Base-by-base conservation (phyloP, 2,797 vertebrate genomes). In the Sternarchorhynchus goeldii region DNA sequence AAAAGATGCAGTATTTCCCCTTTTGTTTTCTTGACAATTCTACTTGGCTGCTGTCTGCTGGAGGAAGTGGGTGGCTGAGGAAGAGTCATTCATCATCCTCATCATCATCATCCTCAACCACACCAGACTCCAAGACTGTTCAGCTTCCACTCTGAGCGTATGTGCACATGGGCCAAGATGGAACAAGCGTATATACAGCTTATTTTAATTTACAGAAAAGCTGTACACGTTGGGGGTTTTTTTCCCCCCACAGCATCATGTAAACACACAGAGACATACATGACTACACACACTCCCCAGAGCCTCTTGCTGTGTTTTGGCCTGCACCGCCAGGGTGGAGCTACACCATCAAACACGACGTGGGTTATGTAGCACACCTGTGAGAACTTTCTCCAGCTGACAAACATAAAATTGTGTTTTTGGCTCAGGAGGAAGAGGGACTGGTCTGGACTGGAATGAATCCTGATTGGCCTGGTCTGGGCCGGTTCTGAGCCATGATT, bases 381-480 rank as follows among this genome's bases (percentile, higher is more conserved):
- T 69, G 85, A 87, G 87, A 85, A 77, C 87, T 83, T 89, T 88
- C 87, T 85, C 82, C 79, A 81, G 88, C 88, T 86, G 86, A 90
- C 88, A 93, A 92, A 91, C 90, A 93, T 88, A 93, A 93, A 91
- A 92, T 93, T 93, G 90, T 92, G 91, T 80, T 90, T 91, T 88
- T 78, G 5, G 74, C 82, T 63, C 73, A 50, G 75, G 85, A 78
- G 56, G 78, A 80, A 60, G 81, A 56, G 65, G 25, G 25, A 25
- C 25, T 25, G 25, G 25, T 25, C 25, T 25, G 25, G 25, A 25
- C 25, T 12, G 10, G 45, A 16, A 10, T 50, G 45, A 12, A 1
- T 12, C 45, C 45, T 50, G 45, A 50, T 50, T 10, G 45, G 45
- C 45, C 14, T 10, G 12, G 45, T 10, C 45, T 2, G 45, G 45